Base-by-base conservation (phyloP, 2,113 vertebrate species). In the Aphelocoma coerulescens region DNA sequence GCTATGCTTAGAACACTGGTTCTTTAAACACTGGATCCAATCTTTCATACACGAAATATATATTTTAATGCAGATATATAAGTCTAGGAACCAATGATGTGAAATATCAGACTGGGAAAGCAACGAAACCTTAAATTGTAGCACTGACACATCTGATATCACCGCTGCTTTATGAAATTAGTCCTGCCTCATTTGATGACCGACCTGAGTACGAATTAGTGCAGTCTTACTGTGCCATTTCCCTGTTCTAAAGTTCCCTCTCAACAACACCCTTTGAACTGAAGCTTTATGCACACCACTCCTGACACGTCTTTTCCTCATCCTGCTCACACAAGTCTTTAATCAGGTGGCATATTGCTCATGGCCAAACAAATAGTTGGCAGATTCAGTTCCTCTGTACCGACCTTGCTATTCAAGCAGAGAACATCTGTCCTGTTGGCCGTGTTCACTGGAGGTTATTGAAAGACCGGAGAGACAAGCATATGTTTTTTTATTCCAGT, bases 371-470 rank as follows among this genome's bases (percentile, higher is more conserved):
- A 95, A 90, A 92, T 28, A 51, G 79, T 39, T 88, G 91, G 75
- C 46, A 62, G 37, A 35, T 22, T 46, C 32, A 7, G 44, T 54
- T 93, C 35, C 18, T 68, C 78, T 83, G 67, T n/a, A 46, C 8
- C 69, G 78, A 79, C 62, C 76, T 91, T 58, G 82, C 75, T 94
- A 7, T 76, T 73, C 91, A 93, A 69, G 79, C 74, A 83, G 88
- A 93, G 78, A 90, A 95, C 72, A 83, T 83, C 78, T 88, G 79
- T 77, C 88, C 66, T 59, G 48, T 72, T 88, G 72, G 79, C 72
- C 5, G 2, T 54, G 32, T 37, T 90, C 85, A 62, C 9, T 46
- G 54, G 44, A 72, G 28, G 59, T 73, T 95, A 58, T 24, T 80
- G 58, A 93, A 83, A 85, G 43, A 58, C n/a, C 0, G 2, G 67